Evolutionary conservation across 2,113 vertebrate genomes (phyloP), one percentile per base, ranked within the genome.

Genomic region (Arenaria interpres): DNA sequence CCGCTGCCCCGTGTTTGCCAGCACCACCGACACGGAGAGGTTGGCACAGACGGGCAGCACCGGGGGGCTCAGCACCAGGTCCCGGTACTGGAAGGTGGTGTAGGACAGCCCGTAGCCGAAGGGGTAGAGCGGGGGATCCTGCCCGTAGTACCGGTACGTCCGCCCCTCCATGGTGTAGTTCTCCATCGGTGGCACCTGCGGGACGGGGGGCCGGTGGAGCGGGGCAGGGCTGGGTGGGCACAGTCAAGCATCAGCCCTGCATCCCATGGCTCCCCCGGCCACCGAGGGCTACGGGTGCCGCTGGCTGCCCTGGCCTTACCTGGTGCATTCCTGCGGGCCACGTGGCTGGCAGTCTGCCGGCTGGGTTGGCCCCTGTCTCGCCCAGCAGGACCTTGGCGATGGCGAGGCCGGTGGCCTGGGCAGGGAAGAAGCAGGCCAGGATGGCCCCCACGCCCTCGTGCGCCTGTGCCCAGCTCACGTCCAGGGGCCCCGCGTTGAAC

Each of bases 81-180:
- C 96, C 46, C 15, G 96, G 60, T 98, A 98, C 9, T 0, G 62
- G 93, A 97, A 98, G 25, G 87, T 96, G 59, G 97, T 98, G 73
- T 97, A 98, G 33, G 98, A 98, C 43, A 98, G 91, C 24, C 98
- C 98, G 0, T 97, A 98, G 1, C 98, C 98, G 3, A 98, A 98
- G 63, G 98, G 97, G 71, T 97, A 98, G 23, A 98, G 96, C 0
- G 98, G 98, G 28, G 96, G 69, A 35, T 93, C 96, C 27, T 88
- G 71, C 57, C 98, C 97, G 0, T 97, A 98, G 94, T 98, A 98
- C 28, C 98, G 97, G 88, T 98, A 98, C 0, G 98, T 98, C 56
- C 97, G 86, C 11, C 97, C 98, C 56, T 88, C 91, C 97, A 98
- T 98, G 46, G 98, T 98, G 92, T 98, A 98, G 86, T 97, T 97